Conservation (phyloP, 2,113 vertebrate genomes). For the Serinus canaria region DNA sequence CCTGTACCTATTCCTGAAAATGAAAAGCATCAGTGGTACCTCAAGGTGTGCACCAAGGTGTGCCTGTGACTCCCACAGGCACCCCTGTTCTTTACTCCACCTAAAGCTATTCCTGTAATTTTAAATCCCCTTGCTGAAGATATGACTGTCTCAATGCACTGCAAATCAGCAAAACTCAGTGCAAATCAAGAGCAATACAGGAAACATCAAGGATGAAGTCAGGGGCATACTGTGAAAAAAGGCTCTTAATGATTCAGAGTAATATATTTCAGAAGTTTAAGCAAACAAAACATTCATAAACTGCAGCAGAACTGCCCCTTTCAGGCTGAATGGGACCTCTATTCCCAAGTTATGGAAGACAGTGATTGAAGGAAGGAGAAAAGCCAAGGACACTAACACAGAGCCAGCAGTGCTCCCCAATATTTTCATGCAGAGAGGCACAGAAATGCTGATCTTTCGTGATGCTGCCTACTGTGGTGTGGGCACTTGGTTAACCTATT, state of each 20-base stretch:
- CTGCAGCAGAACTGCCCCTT: background rate
- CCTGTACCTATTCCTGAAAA: no score
- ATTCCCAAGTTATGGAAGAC: background rate
- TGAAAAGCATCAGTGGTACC: background rate
- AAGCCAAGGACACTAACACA: background rate
- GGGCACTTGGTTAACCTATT: background rate
- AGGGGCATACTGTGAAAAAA: conserved; percentile 18
- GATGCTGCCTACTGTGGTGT: background rate
- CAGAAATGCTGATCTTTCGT: background rate
- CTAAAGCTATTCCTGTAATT: background rate
- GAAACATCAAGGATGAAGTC: conserved; percentile 24
- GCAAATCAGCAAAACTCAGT: background rate
- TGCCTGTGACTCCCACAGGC: background rate
- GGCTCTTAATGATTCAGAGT: conserved; percentile 1
- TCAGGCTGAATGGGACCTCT: background rate
- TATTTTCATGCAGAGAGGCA: background rate
- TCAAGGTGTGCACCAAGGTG: background rate
- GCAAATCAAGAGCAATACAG: background rate
- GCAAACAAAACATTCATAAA: conserved; percentile 37
- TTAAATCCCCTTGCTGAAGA: background rate
- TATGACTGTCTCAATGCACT: background rate
- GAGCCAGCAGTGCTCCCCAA: background rate
- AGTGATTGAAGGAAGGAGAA: background rate
- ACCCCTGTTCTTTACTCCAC: background rate
- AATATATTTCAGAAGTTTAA: conserved; percentile 27